Percentiles rank a stretch among this genome's conserved stretches.
Conservation (phyloP, 1,140 invertebrate genomes). For the Drosophila rufa region DNA sequence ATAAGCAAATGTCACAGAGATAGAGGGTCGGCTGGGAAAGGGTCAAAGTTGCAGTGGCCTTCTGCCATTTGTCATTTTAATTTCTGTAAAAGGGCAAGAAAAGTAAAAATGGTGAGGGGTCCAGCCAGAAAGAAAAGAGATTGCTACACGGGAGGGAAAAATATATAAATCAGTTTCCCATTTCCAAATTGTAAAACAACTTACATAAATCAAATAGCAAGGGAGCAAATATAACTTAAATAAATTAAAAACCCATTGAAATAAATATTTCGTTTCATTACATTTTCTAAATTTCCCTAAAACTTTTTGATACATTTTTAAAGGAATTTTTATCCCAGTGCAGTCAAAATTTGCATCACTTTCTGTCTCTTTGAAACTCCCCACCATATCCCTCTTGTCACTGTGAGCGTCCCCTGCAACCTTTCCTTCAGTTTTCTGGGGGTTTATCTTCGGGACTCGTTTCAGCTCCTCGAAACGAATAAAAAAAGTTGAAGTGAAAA, state of each 20-base stretch:
- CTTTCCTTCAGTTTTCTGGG: conserved; percentile 56
- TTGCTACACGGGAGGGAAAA: neutral
- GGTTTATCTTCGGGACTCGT: conserved; percentile 62
- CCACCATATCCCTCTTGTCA: conserved; percentile 7
- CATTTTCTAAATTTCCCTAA: neutral
- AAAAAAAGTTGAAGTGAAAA: conserved; percentile 83
- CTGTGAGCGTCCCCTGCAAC: conserved; percentile 51
- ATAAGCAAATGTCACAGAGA: conserved; percentile 67
- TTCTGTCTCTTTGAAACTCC: conserved; percentile 17
- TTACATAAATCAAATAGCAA: neutral
- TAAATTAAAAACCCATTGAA: neutral
- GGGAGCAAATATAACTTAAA: neutral
- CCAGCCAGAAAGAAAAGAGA: neutral
- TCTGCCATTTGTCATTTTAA: conserved; percentile 80
- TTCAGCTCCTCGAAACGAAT: conserved; percentile 56
- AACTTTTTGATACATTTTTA: neutral
- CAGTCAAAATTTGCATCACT: conserved; percentile 24
- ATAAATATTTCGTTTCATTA: neutral
- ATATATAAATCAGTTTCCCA: neutral
- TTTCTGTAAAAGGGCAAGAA: conserved; percentile 63
- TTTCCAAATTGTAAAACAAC: too few species aligned
- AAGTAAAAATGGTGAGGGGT: conserved; percentile 55
- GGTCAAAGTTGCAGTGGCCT: conserved; percentile 74
- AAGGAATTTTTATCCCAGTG: neutral
- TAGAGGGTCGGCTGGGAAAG: conserved; percentile 52